phyloP scores from a whole-genome alignment of 2,888 invertebrate genomes.

The Callyntrura guangdongensis region DNA sequence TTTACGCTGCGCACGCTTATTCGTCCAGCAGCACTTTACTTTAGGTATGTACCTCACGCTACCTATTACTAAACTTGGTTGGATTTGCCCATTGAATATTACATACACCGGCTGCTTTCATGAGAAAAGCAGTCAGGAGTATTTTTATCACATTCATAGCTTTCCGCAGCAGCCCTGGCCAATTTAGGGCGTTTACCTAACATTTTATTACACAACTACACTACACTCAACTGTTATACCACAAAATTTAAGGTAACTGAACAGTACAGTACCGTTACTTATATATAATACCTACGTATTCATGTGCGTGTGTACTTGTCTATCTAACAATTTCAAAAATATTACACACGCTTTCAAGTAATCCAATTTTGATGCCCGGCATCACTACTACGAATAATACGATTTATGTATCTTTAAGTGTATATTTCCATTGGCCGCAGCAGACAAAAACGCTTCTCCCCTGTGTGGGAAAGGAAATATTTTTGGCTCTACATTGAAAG shows the following conservation, averaged over 20 bases:
- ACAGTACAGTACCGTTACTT: not conserved
- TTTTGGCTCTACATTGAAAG: too few species aligned
- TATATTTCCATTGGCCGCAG: not conserved
- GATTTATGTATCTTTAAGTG: not conserved
- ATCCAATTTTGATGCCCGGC: not conserved
- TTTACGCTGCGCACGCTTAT: too few species aligned
- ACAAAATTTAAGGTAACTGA: too few species aligned
- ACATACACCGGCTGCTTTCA: not conserved
- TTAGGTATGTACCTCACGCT: too few species aligned
- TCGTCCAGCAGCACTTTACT: too few species aligned
- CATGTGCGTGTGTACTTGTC: not conserved
- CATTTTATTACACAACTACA: too few species aligned
- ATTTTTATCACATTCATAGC: conserved; percentile 37
- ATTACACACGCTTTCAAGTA: not conserved
- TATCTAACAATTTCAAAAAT: not conserved
- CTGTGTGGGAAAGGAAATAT: too few species aligned
- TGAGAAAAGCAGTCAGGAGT: not conserved
- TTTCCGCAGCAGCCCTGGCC: not conserved
- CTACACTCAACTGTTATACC: too few species aligned
- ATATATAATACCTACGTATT: not conserved
- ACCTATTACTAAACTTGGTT: not conserved
- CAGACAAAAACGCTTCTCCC: too few species aligned
- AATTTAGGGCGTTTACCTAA: not conserved
- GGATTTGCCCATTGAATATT: not conserved
- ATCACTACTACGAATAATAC: not conserved